Conservation (phyloP, 1,140 invertebrate genomes). For the Chrysoperla carnea region DNA sequence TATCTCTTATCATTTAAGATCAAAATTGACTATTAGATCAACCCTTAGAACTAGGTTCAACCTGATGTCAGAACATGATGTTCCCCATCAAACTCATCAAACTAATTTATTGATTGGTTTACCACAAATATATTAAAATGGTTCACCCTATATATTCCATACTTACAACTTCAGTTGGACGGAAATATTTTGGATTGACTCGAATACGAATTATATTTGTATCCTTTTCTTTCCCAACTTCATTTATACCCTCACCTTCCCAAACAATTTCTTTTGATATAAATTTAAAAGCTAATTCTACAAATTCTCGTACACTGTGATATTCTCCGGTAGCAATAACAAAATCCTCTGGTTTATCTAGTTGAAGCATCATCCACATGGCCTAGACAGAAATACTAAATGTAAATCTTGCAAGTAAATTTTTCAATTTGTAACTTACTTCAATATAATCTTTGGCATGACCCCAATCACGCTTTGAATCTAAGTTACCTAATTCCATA, state of each 20-base stretch:
- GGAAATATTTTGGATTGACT: conserved; percentile 89
- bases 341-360: conserved; percentile 82
- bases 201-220: conserved; percentile 68
- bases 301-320: conserved; percentile 93
- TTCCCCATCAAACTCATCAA: too few relatives aligned
- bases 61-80: too few relatives aligned
- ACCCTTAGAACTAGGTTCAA: too few relatives aligned
- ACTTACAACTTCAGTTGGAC: conserved; percentile 95
- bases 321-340: conserved; percentile 93
- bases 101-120: too few relatives aligned
- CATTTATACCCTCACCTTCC: conserved; percentile 76
- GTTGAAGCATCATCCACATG: conserved; percentile 99
- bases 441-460: conserved; percentile 98
- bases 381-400: conserved; percentile 41
- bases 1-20: too few relatives aligned
- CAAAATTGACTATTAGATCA: too few relatives aligned
- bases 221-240: conserved; percentile 74
- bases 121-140: too few relatives aligned
- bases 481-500: conserved; percentile 89
- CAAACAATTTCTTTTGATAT: conserved; percentile 60
- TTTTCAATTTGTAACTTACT: conserved; percentile 28
- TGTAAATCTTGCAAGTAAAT: conserved; percentile 1
- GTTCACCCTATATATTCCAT: background rate
- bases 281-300: conserved; percentile 74
- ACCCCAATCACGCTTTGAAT: conserved; percentile 96